Evolutionary conservation across 2,797 vertebrate species (phyloP).

Genomic region (Apogon hyalosoma): DNA sequence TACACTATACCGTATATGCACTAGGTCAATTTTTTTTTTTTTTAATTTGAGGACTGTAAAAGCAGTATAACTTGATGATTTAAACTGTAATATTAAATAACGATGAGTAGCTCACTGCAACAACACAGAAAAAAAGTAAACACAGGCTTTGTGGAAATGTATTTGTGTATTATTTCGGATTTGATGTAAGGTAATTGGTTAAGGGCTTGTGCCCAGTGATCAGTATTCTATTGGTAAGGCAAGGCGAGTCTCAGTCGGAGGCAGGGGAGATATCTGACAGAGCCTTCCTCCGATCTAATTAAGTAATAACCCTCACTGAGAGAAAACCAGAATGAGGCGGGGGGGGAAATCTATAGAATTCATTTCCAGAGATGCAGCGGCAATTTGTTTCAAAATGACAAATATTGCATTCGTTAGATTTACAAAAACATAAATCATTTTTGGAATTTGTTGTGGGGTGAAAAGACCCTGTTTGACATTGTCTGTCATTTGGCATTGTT

Average conservation of each 20-base stretch:
- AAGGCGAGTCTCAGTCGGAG: constrained; percentile 33
- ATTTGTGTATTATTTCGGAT: constrained; percentile 37
- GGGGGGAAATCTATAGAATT: constrained; percentile 72
- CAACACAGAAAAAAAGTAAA: neutral
- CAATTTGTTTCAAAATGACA: constrained; percentile 71
- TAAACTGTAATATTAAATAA: constrained; percentile 7
- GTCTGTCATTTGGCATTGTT: constrained; percentile 32
- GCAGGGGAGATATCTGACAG: constrained; percentile 43
- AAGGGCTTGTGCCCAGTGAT: constrained; percentile 36
- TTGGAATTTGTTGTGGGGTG: constrained; percentile 30
- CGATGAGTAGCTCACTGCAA: neutral
- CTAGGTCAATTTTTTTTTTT: too few relatives aligned
- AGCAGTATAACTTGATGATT: constrained; percentile 8
- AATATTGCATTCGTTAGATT: constrained; percentile 55
- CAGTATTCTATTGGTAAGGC: constrained; percentile 38
- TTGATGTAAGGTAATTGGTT: constrained; percentile 57
- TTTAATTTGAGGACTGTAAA: too few relatives aligned
- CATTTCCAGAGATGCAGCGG: constrained; percentile 62
- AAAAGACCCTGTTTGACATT: constrained; percentile 37
- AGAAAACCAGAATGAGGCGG: constrained; percentile 46
- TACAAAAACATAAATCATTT: constrained; percentile 60
- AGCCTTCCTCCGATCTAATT: constrained; percentile 62
- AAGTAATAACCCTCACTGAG: constrained; percentile 69
- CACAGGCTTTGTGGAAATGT: constrained; percentile 29
- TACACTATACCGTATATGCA: too few relatives aligned